phyloP scores from a whole-genome alignment of 1,140 invertebrate genomes.

The Drosophila parvula region DNA sequence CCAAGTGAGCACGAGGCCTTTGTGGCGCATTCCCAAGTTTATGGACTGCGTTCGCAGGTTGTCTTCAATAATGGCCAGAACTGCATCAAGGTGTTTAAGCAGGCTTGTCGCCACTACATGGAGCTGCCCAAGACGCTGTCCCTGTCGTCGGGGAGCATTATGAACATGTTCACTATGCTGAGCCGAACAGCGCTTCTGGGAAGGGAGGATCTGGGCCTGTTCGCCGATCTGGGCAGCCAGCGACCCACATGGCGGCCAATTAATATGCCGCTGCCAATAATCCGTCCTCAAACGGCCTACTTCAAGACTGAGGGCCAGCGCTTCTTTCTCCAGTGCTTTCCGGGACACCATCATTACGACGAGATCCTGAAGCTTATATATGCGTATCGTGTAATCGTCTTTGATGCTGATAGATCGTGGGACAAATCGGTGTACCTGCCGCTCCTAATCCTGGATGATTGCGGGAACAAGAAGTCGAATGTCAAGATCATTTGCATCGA shows the following conservation, averaged over 20 bases:
- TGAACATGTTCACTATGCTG: slow-evolving; percentile 49
- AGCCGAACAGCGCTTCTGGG: slow-evolving; percentile 6
- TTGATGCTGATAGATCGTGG: slow-evolving; percentile 54
- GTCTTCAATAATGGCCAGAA: slow-evolving; percentile 34
- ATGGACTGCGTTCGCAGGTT: slow-evolving; percentile 48
- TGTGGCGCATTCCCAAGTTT: slow-evolving; percentile 13
- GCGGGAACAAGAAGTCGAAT: slow-evolving; percentile 31
- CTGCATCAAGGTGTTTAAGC: slow-evolving; percentile 63
- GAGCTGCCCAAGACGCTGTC: slow-evolving; percentile 48
- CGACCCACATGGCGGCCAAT: slow-evolving; percentile 8
- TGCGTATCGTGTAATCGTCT: slow-evolving; percentile 46
- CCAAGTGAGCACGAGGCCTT: slow-evolving; percentile 37
- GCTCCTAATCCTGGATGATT: slow-evolving; percentile 56
- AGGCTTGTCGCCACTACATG: slow-evolving; percentile 59
- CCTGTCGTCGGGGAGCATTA: slow-evolving; percentile 19
- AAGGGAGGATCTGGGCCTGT: slow-evolving; percentile 27
- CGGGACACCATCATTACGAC: neutral
- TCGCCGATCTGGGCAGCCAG: slow-evolving; percentile 1
- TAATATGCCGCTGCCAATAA: slow-evolving; percentile 16
- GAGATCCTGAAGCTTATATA: slow-evolving; percentile 41
- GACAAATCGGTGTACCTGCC: slow-evolving; percentile 66
- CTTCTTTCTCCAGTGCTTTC: slow-evolving; percentile 16
- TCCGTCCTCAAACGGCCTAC: slow-evolving; percentile 14
- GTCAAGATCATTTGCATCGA: slow-evolving; percentile 67
- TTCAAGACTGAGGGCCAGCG: slow-evolving; percentile 31